phyloP scores from a whole-genome alignment of 2,113 vertebrate genomes.

The Heterotis niloticus region DNA sequence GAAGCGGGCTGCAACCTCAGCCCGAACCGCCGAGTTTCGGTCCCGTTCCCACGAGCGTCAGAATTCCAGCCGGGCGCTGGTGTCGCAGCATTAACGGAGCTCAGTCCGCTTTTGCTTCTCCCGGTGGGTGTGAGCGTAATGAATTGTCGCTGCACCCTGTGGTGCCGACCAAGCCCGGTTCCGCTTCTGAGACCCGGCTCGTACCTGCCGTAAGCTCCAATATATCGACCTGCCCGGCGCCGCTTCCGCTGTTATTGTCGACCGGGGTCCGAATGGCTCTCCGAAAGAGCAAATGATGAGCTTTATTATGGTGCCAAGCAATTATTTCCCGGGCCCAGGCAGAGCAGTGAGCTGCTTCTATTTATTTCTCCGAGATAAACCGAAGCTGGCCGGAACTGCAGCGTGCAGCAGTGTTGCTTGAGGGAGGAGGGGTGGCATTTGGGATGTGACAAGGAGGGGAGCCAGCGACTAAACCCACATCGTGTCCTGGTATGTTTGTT shows the following conservation, averaged over 20 bases:
- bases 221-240: neutral
- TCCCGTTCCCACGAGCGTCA: neutral
- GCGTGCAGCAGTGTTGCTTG: slow-evolving; percentile 34
- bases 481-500: slow-evolving; percentile 49
- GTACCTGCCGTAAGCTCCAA: slow-evolving; percentile 18
- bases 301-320: slow-evolving; percentile 53
- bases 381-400: slow-evolving; percentile 48
- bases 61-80: neutral
- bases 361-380: slow-evolving; percentile 57
- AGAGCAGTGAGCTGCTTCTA: slow-evolving; percentile 34
- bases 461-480: slow-evolving; percentile 33
- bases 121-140: neutral
- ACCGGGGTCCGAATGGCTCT: slow-evolving; percentile 44
- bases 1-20: neutral
- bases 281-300: slow-evolving; percentile 53
- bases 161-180: neutral
- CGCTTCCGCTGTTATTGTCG: slow-evolving; percentile 29
- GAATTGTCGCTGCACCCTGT: neutral
- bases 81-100: neutral
- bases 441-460: slow-evolving; percentile 42
- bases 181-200: slow-evolving; percentile 7
- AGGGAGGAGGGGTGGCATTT: slow-evolving; percentile 45
- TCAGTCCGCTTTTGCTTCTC: neutral
- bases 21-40: neutral
- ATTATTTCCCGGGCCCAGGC: slow-evolving; percentile 43